Evolutionary conservation across 1,140 invertebrate genomes (phyloP), one percentile per base, ranked within the genome.

Genomic region (Temnothorax nylanderi): DNA sequence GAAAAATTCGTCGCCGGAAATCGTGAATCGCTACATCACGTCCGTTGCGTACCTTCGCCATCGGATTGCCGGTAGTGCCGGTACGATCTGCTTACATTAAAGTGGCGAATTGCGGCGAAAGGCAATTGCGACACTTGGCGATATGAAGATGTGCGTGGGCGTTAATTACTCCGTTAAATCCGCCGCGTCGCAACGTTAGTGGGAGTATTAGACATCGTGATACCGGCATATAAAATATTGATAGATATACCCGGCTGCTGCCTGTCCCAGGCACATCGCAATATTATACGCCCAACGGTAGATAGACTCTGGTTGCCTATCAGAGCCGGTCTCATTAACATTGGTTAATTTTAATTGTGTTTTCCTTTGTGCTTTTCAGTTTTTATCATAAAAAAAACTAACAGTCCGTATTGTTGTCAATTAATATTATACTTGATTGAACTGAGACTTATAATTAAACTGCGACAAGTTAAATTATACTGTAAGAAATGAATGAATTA

Each of bases 91-190:
- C n/a, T 32, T n/a, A 62, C 26, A 47, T 37, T 54, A 44, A 58
- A 3, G 49, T 56, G 21, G 54, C 13, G 51, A 60, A 71, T n/a
- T 18, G 21, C 56, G 41, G 13, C 49, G 44, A 41, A 1, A 89
- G 88, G 84, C 76, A 54, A 87, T 90, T 85, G 85, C 44, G 65
- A 72, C 21, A 16, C 34, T 80, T 62, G 54, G 34, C 71, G 86
- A 64, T 51, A 69, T 16, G 67, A 58, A 89, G 72, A 18, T n/a
- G 44, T 37, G 87, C 76, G 87, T 91, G 72, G 85, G 89, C 72
- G 89, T 89, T 91, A 91, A 91, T 91, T 91, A 89, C 89, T 82
- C 69, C 64, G 85, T 91, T 84, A 86, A 91, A 88, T 91, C 72
- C 58, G 85, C 71, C 34, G 6, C 58, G n/a, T 37, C 77, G 72